phyloP scores from a whole-genome alignment of 2,888 invertebrate genomes.

The Ophion slaviceki region DNA sequence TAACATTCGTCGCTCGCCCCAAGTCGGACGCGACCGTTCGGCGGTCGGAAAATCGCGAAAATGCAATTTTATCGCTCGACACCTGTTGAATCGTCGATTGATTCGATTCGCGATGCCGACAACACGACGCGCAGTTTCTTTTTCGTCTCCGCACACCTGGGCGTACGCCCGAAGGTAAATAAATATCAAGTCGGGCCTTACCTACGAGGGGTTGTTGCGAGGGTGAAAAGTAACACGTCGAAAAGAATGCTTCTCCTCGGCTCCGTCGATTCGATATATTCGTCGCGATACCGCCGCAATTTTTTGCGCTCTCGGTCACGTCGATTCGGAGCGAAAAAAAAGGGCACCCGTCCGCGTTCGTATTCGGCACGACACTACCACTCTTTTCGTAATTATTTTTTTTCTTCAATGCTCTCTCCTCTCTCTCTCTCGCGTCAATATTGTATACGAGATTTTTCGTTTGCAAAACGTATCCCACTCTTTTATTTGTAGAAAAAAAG shows the following conservation, averaged over 20 bases:
- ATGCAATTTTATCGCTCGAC: neutral
- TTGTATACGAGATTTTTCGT: constrained; percentile 21
- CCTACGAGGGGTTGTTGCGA: neutral
- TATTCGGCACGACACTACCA: constrained; percentile 56
- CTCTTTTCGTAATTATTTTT: constrained; percentile 34
- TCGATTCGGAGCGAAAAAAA: constrained; percentile 11
- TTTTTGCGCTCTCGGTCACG: neutral
- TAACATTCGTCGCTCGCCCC: too few species aligned
- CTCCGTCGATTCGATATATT: neutral
- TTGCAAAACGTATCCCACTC: constrained; percentile 4
- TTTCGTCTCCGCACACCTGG: too few species aligned
- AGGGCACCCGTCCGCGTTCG: constrained; percentile 55
- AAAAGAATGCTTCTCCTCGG: neutral
- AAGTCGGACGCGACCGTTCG: neutral
- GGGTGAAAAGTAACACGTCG: neutral
- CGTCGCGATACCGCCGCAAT: neutral
- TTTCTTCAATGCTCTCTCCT: neutral
- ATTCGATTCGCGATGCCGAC: neutral
- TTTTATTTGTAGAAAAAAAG: constrained; percentile 4
- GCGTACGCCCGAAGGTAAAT: neutral
- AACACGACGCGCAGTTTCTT: neutral
- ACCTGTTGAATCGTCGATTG: constrained; percentile 19
- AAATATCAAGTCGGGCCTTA: neutral
- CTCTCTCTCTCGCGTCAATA: neutral
- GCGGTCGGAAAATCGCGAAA: neutral